phyloP scores from a whole-genome alignment of 1,140 invertebrate species.

The Lasaia peninsularis region DNA sequence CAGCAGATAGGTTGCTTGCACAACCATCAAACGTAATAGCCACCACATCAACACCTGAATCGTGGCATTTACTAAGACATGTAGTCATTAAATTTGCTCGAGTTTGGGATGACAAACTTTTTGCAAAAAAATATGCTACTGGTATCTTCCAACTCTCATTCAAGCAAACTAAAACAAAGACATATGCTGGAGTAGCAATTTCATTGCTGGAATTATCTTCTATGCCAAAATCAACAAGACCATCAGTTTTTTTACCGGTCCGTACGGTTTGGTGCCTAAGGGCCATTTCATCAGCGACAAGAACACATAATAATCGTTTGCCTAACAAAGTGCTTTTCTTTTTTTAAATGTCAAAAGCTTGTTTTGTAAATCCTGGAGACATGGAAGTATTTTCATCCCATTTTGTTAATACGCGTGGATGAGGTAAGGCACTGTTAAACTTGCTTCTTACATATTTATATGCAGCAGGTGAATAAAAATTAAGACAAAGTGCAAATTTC shows the following conservation, averaged over 20 bases:
- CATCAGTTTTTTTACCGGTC: constrained; percentile 15
- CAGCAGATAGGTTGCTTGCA: too few relatives aligned
- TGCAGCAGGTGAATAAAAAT: constrained; percentile 21
- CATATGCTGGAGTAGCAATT: constrained; percentile 17
- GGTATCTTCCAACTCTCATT: constrained; percentile 21
- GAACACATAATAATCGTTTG: not conserved
- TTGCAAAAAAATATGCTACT: constrained; percentile 18
- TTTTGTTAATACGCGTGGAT: constrained; percentile 21
- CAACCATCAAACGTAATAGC: too few relatives aligned
- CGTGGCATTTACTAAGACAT: not conserved
- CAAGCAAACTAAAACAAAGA: constrained; percentile 12
- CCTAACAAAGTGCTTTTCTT: constrained; percentile 13
- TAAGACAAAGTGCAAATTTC: constrained; percentile 26
- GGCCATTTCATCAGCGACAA: constrained; percentile 25
- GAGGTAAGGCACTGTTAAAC: constrained; percentile 20
- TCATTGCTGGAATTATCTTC: not conserved
- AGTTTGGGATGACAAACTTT: constrained; percentile 4
- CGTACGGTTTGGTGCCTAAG: constrained; percentile 22
- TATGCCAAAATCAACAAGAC: constrained; percentile 16
- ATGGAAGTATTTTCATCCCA: constrained; percentile 23
- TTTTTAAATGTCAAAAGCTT: constrained; percentile 24
- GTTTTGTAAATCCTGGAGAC: constrained; percentile 26
- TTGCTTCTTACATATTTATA: constrained; percentile 23
- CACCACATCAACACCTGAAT: not conserved
- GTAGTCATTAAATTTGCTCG: constrained; percentile 2